Conservation (phyloP, 1,140 invertebrate genomes). For the Trachelipus rathkii region DNA sequence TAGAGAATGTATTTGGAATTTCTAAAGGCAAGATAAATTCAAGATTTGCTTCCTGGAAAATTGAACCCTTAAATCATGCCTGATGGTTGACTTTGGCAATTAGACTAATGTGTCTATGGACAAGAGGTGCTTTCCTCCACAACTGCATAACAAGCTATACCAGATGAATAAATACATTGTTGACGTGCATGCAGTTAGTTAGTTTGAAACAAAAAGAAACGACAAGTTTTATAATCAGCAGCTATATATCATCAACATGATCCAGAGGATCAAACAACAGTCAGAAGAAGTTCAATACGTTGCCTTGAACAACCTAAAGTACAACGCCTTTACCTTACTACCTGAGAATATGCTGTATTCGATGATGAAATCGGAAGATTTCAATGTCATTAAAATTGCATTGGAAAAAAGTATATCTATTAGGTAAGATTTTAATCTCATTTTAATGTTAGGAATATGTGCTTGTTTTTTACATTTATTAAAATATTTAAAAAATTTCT, state of each 20-base stretch:
- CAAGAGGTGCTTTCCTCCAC: neutral
- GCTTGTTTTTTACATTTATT: too few species aligned
- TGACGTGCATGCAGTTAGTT: too few species aligned
- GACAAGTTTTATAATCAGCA: neutral
- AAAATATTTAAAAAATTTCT: too few species aligned
- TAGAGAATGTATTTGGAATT: too few species aligned
- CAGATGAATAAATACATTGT: neutral
- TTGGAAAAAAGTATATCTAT: neutral
- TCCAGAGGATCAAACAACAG: slow-evolving; percentile 7
- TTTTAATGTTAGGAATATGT: too few species aligned
- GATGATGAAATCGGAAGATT: neutral
- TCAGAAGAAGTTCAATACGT: neutral
- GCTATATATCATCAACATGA: neutral
- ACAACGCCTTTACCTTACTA: neutral
- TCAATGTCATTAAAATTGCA: neutral
- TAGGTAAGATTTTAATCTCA: slow-evolving; percentile 32
- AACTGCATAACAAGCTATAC: neutral
- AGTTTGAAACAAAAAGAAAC: neutral
- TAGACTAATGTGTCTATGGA: neutral
- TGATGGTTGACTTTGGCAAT: too few species aligned
- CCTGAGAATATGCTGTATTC: slow-evolving; percentile 6
- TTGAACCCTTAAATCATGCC: too few species aligned
- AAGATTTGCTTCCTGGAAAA: too few species aligned
- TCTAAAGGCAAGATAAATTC: too few species aligned
- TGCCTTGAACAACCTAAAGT: neutral